phyloP scores from a whole-genome alignment of 2,113 vertebrate species.

The Pelmatolapia mariae region DNA sequence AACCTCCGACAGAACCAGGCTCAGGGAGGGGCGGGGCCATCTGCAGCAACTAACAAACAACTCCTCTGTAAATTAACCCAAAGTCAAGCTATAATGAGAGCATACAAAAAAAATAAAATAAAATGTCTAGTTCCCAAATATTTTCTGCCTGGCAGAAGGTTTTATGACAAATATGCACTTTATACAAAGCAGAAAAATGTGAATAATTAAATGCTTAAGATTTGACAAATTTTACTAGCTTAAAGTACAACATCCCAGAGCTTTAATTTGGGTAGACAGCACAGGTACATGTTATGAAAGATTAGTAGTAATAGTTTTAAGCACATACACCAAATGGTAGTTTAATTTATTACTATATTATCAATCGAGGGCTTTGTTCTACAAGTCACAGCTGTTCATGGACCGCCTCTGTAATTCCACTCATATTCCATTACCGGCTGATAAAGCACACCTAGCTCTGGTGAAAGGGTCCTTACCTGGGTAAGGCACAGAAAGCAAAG shows the following conservation, averaged over 20 bases:
- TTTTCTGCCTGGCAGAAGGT: background rate
- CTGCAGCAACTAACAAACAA: background rate
- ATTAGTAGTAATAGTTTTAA: background rate
- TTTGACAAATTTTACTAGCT: background rate
- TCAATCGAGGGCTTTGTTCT: rapidly evolving
- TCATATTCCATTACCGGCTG: background rate
- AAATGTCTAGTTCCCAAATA: background rate
- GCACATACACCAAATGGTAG: background rate
- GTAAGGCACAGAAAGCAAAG: slow-evolving; percentile 94
- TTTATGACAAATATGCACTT: background rate
- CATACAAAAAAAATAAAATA: background rate
- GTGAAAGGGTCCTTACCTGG: slow-evolving; percentile 65
- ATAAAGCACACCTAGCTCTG: background rate
- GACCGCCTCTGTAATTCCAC: background rate
- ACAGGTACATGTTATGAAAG: background rate
- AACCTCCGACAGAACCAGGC: no score
- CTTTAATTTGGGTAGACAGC: background rate
- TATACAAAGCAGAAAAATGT: background rate
- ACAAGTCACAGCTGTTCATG: rapidly evolving
- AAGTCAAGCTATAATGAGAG: background rate
- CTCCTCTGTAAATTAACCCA: background rate
- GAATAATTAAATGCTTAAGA: background rate
- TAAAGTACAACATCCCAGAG: background rate
- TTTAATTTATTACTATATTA: background rate
- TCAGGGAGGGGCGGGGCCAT: no score